Evolutionary conservation across 2,113 vertebrate genomes (phyloP), one percentile per base, ranked within the genome.

Genomic region (Pionites leucogaster): DNA sequence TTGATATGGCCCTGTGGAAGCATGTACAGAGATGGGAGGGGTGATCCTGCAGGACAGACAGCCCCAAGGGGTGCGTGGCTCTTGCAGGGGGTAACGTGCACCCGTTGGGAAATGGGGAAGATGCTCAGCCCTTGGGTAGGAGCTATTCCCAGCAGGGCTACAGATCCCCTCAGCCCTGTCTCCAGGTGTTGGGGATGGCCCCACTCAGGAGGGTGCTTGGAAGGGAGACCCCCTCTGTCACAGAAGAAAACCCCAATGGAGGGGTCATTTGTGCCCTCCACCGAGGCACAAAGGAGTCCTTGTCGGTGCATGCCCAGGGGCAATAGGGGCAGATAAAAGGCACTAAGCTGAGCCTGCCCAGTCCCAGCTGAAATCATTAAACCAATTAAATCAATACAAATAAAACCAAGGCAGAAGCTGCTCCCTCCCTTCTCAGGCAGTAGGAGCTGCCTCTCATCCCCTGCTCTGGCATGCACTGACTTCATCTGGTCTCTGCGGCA

Each of bases 291-390:
- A 25, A 60, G 31, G 27, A 17, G 13, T 57, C 84, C 68, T 42
- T n/a, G 63, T 69, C 2, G 0, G 27, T 13, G 0, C 75, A 11
- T 10, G 28, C 59, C 80, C 27, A 2, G 6, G 46, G 55, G 52
- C 78, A 6, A 11, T 17, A 49, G 57, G 46, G 62, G 52, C 93
- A 47, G 87, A 63, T 12, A 11, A 29, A 22, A 80, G 62, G 82
- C 71, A 33, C 50, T 5, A 24, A 44, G 35, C 41, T 0, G 1
- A 20, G 89, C 41, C 37, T 57, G 63, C 55, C 63, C 79, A 31
- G 70, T 39, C 27, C 68, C 68, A 31, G 89, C 88, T 77, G 92
- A 93, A 95, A 94, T 78, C 82, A 97, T 86, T 46, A 94, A 91
- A 83, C 50, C 92, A 95, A 95, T 96, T 95, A 96, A 88, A 57